Conservation (phyloP, 2,113 vertebrate species). For the Atherinomorus stipes region DNA sequence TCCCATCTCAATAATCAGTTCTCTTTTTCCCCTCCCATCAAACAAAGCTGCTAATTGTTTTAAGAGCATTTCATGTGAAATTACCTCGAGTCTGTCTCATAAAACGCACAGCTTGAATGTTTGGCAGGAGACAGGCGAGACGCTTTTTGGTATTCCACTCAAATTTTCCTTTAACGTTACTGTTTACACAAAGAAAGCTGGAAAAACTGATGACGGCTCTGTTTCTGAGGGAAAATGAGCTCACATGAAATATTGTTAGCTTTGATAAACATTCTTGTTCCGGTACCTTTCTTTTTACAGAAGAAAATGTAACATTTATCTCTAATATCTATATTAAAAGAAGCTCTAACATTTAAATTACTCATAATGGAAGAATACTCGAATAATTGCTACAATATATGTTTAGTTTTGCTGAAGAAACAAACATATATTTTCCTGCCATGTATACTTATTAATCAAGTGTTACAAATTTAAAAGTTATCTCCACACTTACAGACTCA, state of each 20-base stretch:
- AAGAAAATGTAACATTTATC: neutral
- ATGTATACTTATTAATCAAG: too few relatives aligned
- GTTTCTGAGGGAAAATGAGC: constrained; percentile 1
- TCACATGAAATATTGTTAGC: neutral
- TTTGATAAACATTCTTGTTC: too few relatives aligned
- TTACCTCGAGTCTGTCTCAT: constrained; percentile 69
- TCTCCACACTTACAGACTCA: too few relatives aligned
- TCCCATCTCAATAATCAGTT: constrained; percentile 80
- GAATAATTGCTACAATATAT: too few relatives aligned
- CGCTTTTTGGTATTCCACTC: constrained; percentile 21
- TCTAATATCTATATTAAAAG: too few relatives aligned
- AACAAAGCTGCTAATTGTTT: constrained; percentile 81
- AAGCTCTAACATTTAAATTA: too few relatives aligned
- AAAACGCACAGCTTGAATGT: constrained; percentile 57
- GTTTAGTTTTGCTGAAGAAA: too few relatives aligned
- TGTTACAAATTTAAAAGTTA: too few relatives aligned
- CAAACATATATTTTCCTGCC: too few relatives aligned
- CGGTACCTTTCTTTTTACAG: neutral
- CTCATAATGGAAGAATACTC: too few relatives aligned
- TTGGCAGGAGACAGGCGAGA: constrained; percentile 46
- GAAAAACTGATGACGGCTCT: neutral
- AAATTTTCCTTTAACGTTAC: constrained; percentile 14
- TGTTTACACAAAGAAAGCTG: constrained; percentile 36
- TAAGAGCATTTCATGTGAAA: constrained; percentile 70
- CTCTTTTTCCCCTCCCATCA: constrained; percentile 75